Conservation (phyloP, 2,797 vertebrate species). For the Nasua narica region DNA sequence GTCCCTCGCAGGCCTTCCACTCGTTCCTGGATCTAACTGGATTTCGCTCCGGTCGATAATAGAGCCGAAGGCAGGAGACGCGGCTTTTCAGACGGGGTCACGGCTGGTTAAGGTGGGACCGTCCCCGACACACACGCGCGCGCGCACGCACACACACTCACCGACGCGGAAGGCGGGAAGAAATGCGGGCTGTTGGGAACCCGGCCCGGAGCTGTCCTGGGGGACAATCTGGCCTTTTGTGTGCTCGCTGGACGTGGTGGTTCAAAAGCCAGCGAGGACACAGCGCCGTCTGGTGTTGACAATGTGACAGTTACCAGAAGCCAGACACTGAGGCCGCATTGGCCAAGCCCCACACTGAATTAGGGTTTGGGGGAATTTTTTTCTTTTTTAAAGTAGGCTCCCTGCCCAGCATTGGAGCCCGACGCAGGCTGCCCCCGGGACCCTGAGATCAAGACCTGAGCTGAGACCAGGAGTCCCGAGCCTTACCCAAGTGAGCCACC, state of each 20-base stretch:
- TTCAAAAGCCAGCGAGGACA: neutral
- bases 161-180: neutral
- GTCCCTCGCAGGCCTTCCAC: neutral
- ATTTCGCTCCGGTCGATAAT: neutral
- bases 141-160: rapidly evolving
- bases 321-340: rapidly evolving
- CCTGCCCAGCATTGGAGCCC: neutral
- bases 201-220: neutral
- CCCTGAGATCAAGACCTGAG: neutral
- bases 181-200: neutral
- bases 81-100: neutral
- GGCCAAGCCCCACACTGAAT: neutral
- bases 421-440: neutral
- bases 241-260: neutral
- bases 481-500: neutral
- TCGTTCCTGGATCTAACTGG: neutral
- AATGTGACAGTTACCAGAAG: neutral
- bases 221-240: neutral
- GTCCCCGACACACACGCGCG: neutral
- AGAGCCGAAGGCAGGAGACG: neutral
- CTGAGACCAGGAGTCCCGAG: neutral
- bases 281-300: slow-evolving; percentile 58
- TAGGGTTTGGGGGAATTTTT: neutral
- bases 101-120: neutral
- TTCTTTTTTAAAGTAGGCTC: neutral